Evolutionary conservation across 2,888 invertebrate genomes (phyloP), one percentile per base, ranked within the genome.

Genomic region (Cyclophora albipunctata): DNA sequence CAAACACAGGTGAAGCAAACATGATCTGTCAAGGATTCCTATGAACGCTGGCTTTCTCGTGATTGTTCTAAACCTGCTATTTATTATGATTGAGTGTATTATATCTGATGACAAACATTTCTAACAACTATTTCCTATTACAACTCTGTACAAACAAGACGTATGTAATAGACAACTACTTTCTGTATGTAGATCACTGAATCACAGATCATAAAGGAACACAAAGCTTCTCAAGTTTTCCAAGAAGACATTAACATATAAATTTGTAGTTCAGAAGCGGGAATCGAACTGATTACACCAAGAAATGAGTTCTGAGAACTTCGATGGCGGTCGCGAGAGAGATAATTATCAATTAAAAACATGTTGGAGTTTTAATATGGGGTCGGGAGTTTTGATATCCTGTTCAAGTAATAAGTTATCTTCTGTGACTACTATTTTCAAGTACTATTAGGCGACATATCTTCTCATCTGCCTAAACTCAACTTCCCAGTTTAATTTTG

Each of bases 1-100:
- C 66, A 75, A 74, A 76, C 67, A 76, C 72, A 79, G 76, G 75
- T 75, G 76, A 73, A 71, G 64, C 67, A 70, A 75, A 80, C 72
- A 76, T 67, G 70, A 74, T 75, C 74, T 74, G 71, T 76, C 77
- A 80, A 71, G 71, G 64, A 71, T 67, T 69, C 59, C 59, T 59
- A 59, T 56, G 62, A 56, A 51, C 59, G 56, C 58, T 44, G 55
- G 53, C 59, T 64, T 59, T 62, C 52, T 58, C 62, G 64, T 62
- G 58, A 69, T 67, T 67, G 62, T 60, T 54, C 54, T 48, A 53
- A 55, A 61, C 62, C 60, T 59, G 59, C 57, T 60, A 54, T 62
- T 59, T 58, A 57, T 54, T 54, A 52, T 51, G 47, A 51, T 58
- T 45, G 51, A 50, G 51, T 45, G 51, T 46, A 47, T 49, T 42